Conservation (phyloP, 2,888 invertebrate genomes). For the Isotomurus palustris region DNA sequence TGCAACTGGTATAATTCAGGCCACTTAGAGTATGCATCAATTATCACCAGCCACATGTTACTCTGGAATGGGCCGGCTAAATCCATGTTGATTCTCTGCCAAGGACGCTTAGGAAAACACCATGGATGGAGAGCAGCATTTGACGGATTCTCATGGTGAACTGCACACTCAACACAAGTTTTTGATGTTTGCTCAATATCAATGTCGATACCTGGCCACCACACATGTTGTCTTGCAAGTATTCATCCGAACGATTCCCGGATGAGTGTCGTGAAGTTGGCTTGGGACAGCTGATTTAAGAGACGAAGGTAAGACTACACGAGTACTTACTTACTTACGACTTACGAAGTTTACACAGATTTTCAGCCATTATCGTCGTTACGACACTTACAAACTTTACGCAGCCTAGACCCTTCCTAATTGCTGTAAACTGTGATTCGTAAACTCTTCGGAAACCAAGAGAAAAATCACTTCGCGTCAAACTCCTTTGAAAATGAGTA, state of each 20-base stretch:
- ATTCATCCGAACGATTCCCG: slow-evolving; percentile 24
- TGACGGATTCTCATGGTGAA: neutral
- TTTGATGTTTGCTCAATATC: slow-evolving; percentile 11
- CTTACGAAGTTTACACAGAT: too few species aligned
- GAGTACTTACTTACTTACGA: too few species aligned
- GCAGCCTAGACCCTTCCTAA: too few species aligned
- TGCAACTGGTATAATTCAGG: slow-evolving; percentile 17
- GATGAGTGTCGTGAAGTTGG: slow-evolving; percentile 11
- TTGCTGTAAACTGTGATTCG: too few species aligned
- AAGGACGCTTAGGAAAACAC: slow-evolving; percentile 17
- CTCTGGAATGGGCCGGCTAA: slow-evolving; percentile 21
- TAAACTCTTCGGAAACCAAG: too few species aligned
- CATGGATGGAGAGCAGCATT: slow-evolving; percentile 22
- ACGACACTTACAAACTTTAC: too few species aligned
- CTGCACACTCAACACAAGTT: neutral
- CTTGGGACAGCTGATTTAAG: slow-evolving; percentile 9
- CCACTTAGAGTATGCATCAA: slow-evolving; percentile 29
- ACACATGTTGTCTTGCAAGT: slow-evolving; percentile 24
- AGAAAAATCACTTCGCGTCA: too few species aligned
- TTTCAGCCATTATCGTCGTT: too few species aligned
- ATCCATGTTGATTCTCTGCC: slow-evolving; percentile 22
- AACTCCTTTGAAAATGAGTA: too few species aligned
- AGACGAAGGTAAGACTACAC: slow-evolving; percentile 18
- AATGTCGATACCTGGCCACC: slow-evolving; percentile 23
- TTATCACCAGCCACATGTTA: slow-evolving; percentile 19